Evolutionary conservation across 1,140 invertebrate species (phyloP), one percentile per base, ranked within the genome.

Genomic region (Hypsibius dujardini): DNA sequence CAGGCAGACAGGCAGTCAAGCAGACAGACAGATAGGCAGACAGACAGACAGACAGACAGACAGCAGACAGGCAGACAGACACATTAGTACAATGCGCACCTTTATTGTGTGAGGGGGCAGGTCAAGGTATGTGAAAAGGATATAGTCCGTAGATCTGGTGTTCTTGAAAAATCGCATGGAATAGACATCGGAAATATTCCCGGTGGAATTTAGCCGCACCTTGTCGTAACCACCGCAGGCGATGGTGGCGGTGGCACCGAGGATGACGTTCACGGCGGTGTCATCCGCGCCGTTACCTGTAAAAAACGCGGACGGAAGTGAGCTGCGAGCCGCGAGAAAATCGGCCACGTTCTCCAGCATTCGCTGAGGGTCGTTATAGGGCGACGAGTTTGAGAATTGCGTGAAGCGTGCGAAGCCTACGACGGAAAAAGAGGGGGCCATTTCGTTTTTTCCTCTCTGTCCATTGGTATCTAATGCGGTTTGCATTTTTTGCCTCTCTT

Each of bases 111-210:
- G 62, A 45, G 62, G 42, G 12, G 42, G 42, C 62, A 67, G 12
- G 62, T 67, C 12, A 3, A 67, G 62, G 42, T 15, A 67, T 7
- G 62, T 67, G 62, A 67, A 67, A 42, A 67, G 12, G 45, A 67
- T 67, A 42, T 67, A 67, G 62, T 67, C 62, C 3, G 12, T 67
- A 42, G 62, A 15, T 42, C 42, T 12, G 12, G 12, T 12, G 42
- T 67, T 45, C 42, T 67, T 67, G 42, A 67, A 67, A 12, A 12
- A 67, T 12, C 62, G 62, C 62, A 67, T 3, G 3, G 62, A 67
- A 42, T 15, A 67, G 42, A 67, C 42, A 3, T 67, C 62, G 45
- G 62, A 15, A 7, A 67, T 42, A 67, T 67, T 67, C 3, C 62
- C 62, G 12, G 62, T 67, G 62, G 62, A 67, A 67, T 67, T 67